Base-by-base conservation (phyloP, 2,113 vertebrate genomes). In the Gadus macrocephalus region DNA sequence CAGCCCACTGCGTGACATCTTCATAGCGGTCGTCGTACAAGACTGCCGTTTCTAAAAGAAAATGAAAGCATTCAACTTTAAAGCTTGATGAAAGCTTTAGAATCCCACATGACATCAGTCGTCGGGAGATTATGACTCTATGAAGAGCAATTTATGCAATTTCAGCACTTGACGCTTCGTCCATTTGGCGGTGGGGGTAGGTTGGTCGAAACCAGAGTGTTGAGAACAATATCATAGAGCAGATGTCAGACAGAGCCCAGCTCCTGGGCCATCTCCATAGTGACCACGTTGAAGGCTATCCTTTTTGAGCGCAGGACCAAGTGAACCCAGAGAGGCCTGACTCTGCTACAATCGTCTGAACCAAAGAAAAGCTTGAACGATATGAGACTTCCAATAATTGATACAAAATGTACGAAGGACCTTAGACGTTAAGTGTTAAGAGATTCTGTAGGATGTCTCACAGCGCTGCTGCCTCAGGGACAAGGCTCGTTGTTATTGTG, bases 71-170 rank as follows among this genome's bases (percentile, higher is more conserved):
- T 65, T 79, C 78, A 2, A 75, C 16, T 69, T 80, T 25, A 71
- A 68, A 72, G 38, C 68, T 77, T 72, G 63, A 65, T 76, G 35
- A 73, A 72, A 75, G 68, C 68, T 77, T 72, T 76, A 80, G 67
- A 64, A 79, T 80, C 81, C 82, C 67, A 80, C 62, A 85, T 86
- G 80, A 89, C 81, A 68, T 89, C 85, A 89, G 55, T 63, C 16
- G 7, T 8, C 15, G 70, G 63, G 76, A 80, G 74, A 80, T 82
- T 75, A 84, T 78, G 69, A 83, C 71, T 74, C 64, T 77, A 27
- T 20, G 20, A 76, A 67, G 66, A 79, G 73, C 68, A 16, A 75
- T 73, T 82, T 69, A 69, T 68, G 66, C 72, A 55, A 66, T 79
- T 83, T 79, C 73, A 73, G 31, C 68, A 15, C 73, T 76, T 28